phyloP scores from a whole-genome alignment of 2,888 invertebrate genomes.

The Tanypteryx hageni region DNA sequence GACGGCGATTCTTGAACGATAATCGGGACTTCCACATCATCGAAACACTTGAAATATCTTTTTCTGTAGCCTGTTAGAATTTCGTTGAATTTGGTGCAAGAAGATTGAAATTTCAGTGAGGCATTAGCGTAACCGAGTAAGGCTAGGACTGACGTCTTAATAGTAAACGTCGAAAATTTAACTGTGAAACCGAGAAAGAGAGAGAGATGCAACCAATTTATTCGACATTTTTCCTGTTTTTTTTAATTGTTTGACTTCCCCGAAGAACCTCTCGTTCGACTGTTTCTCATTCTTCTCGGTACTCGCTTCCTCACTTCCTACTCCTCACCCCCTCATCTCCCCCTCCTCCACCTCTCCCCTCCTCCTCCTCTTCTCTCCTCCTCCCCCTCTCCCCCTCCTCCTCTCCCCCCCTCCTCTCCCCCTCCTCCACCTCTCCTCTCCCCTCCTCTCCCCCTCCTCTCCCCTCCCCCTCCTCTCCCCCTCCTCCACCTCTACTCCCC shows the following conservation, averaged over 20 bases:
- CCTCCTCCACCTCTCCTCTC: neutral
- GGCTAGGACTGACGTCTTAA: no score
- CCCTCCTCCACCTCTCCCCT: neutral
- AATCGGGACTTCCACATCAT: no score
- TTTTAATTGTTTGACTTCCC: conserved; percentile 30
- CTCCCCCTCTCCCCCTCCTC: neutral
- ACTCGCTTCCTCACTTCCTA: neutral
- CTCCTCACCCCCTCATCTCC: neutral
- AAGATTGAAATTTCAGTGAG: no score
- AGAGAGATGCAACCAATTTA: no score
- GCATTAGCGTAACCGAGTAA: no score
- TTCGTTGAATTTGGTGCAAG: no score
- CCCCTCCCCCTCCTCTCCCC: neutral
- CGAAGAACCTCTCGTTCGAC: neutral
- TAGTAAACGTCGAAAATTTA: no score
- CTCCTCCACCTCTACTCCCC: neutral
- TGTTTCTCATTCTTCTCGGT: neutral
- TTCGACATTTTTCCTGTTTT: no score
- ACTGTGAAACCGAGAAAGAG: no score
- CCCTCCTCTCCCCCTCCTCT: neutral
- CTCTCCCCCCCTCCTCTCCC: neutral
- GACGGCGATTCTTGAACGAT: no score
- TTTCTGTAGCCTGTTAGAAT: no score
- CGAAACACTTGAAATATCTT: no score
- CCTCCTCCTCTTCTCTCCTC: neutral